Evolutionary conservation across 2,888 invertebrate species (phyloP).

Genomic region (Caenorhabditis uteleia): DNA sequence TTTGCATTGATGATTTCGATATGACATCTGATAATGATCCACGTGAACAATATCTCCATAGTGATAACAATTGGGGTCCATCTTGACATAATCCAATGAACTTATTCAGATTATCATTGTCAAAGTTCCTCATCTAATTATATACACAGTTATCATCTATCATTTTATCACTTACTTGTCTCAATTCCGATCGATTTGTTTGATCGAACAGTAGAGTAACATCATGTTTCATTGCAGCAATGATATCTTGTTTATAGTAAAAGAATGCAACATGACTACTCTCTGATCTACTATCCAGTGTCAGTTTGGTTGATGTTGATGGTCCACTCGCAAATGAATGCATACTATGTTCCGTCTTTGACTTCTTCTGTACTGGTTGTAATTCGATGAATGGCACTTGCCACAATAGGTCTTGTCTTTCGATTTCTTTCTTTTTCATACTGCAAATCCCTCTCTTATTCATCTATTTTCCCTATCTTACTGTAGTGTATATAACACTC

Average conservation of each 20-base stretch:
- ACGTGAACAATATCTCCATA: constrained; percentile 62
- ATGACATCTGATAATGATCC: constrained; percentile 40
- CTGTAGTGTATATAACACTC: constrained; percentile 29
- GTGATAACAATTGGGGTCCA: constrained; percentile 50
- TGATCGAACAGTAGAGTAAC: constrained; percentile 7
- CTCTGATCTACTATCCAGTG: constrained; percentile 35
- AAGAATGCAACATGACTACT: constrained; percentile 29
- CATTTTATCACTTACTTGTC: no score
- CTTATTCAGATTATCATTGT: constrained; percentile 65
- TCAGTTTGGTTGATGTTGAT: constrained; percentile 46
- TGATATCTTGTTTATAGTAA: constrained; percentile 15
- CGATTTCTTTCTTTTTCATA: constrained; percentile 34
- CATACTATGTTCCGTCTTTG: constrained; percentile 28
- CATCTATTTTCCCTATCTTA: no score
- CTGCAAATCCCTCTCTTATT: no score
- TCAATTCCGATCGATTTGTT: constrained; percentile 17
- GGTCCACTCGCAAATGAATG: constrained; percentile 47
- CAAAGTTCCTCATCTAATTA: constrained; percentile 56
- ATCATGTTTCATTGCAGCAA: constrained; percentile 41
- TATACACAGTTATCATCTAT: no score
- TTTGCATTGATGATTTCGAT: constrained; percentile 39
- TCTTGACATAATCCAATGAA: constrained; percentile 64
- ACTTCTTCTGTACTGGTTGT: constrained; percentile 15
- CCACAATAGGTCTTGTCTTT: constrained; percentile 43
- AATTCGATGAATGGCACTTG: constrained; percentile 31